These are phyloP conservation scores for Thaleichthys pacificus DNA, from an alignment of 2,797 vertebrate species.

Conservation along the genomic window DNA sequence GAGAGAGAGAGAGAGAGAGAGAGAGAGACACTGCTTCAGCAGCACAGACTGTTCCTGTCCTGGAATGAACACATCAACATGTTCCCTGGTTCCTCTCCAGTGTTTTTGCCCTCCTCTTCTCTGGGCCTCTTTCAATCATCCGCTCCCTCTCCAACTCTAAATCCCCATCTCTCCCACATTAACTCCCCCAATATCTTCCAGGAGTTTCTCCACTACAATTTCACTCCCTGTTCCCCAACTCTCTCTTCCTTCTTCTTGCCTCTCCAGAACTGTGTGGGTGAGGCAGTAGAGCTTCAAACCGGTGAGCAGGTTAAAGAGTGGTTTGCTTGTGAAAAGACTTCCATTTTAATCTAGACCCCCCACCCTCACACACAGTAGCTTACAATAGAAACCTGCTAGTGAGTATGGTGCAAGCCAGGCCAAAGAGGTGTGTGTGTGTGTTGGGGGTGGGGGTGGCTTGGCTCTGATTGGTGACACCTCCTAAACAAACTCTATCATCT, in stretches of 20 bases:
- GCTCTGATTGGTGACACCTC: conserved; percentile 11
- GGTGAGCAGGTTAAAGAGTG: too few relatives aligned
- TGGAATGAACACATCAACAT: conserved; percentile 7
- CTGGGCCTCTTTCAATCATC: not conserved
- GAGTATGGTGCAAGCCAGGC: too few relatives aligned
- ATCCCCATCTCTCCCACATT: not conserved
- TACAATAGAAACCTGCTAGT: too few relatives aligned
- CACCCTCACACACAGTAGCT: too few relatives aligned
- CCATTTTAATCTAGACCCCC: too few relatives aligned
- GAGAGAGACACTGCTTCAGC: not conserved
- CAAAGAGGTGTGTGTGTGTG: too few relatives aligned
- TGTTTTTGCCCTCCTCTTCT: not conserved
- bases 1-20: not conserved
- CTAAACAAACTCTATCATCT: conserved; percentile 22
- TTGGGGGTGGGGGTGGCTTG: not conserved
- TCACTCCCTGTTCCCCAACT: conserved; percentile 1
- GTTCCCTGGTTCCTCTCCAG: conserved; percentile 4
- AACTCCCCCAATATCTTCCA: not conserved
- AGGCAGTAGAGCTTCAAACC: not conserved
- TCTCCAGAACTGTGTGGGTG: not conserved
- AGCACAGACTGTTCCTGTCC: conserved; percentile 24
- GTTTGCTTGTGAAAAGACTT: too few relatives aligned
- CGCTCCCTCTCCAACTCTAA: not conserved
- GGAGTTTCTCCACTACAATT: not conserved
- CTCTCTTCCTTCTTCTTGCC: not conserved